phyloP scores from a whole-genome alignment of 2,113 vertebrate species.

The Phodopus roborovskii region DNA sequence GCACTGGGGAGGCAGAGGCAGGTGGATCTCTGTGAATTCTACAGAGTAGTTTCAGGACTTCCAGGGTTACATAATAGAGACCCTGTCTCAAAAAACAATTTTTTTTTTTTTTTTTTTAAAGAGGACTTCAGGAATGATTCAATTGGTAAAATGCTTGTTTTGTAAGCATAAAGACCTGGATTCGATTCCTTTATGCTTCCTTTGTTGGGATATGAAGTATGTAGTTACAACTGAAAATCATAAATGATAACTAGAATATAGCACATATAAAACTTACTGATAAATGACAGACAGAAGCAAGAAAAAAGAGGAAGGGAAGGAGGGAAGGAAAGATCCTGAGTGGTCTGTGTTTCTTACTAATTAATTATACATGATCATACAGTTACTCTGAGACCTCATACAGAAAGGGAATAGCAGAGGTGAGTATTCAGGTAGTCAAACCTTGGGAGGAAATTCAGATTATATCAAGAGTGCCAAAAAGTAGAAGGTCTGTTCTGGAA shows the following conservation, averaged over 20 bases:
- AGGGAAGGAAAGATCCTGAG: not conserved
- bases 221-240: not conserved
- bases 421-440: not conserved
- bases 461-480: not conserved
- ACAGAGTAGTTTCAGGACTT: not conserved
- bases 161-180: not conserved
- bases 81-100: not conserved
- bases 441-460: not conserved
- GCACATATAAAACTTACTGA: not conserved
- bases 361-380: not conserved
- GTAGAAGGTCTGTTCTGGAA: not conserved
- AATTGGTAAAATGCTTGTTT: not conserved
- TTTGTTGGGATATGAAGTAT: not conserved
- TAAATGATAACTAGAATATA: not conserved
- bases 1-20: not conserved
- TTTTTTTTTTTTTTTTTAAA: not conserved
- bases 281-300: not conserved
- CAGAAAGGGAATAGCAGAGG: not conserved
- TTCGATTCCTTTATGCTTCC: not conserved
- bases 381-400: not conserved
- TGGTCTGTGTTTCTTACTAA: not conserved
- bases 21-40: not conserved
- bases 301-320: not conserved
- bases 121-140: not conserved
- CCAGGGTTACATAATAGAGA: not conserved